Percentiles rank a stretch among this genome's conserved stretches.
Evolutionary conservation across 2,888 invertebrate genomes (phyloP).

Genomic region (Metellina segmentata): DNA sequence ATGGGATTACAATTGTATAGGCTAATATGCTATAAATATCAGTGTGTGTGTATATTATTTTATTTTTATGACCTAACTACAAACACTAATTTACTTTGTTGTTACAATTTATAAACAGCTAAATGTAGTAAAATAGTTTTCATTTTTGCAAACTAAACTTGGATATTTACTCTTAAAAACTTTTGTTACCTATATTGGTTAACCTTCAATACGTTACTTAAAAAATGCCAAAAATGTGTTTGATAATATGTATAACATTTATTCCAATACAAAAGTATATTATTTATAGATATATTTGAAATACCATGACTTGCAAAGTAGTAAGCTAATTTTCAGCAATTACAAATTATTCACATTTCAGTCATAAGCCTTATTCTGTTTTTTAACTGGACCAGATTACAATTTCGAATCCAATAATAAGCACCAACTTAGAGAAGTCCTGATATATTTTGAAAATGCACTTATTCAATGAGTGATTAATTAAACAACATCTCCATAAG

Average conservation of each 20-base stretch:
- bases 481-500: too few relatives aligned
- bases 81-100: too few relatives aligned
- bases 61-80: too few relatives aligned
- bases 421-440: not conserved
- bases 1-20: too few relatives aligned
- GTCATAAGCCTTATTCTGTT: too few relatives aligned
- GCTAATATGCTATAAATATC: too few relatives aligned
- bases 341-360: not conserved
- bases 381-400: not conserved
- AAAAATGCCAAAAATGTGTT: not conserved
- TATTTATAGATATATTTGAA: not conserved
- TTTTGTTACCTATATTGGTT: not conserved
- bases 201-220: not conserved
- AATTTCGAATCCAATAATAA: not conserved
- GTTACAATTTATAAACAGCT: too few relatives aligned
- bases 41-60: too few relatives aligned
- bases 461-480: not conserved
- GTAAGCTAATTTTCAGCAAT: not conserved
- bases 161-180: not conserved
- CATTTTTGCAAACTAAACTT: not conserved
- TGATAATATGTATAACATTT: not conserved
- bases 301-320: not conserved
- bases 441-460: not conserved
- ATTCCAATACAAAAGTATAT: not conserved
- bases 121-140: too few relatives aligned